Percentiles rank a stretch among this genome's conserved stretches.
Evolutionary conservation across 2,113 vertebrate species (phyloP).

Genomic region (Ramphastos sulfuratus): DNA sequence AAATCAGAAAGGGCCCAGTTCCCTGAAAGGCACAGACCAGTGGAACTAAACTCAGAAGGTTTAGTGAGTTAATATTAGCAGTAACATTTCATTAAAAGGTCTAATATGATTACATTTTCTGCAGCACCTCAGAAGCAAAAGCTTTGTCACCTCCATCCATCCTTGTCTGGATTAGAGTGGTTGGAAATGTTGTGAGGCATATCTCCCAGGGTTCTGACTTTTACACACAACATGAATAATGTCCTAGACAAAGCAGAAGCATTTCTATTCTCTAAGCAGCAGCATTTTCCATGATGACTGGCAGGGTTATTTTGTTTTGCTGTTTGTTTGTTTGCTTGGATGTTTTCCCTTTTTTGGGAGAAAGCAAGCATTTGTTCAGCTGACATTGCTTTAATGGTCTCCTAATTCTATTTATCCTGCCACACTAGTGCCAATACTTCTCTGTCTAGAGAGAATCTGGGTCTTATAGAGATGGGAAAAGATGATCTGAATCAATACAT

Average conservation of each 20-base stretch:
- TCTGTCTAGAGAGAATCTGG: background rate
- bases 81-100: background rate
- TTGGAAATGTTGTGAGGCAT: background rate
- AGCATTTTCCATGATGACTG: background rate
- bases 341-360: background rate
- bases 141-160: background rate
- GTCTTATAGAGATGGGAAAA: background rate
- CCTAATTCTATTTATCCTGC: constrained; percentile 12
- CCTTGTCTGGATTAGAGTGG: background rate
- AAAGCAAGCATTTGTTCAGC: constrained; percentile 5
- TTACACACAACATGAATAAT: background rate
- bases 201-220: background rate
- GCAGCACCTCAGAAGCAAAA: background rate
- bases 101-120: background rate
- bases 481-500: background rate
- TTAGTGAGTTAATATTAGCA: background rate
- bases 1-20: background rate
- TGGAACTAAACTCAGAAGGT: background rate
- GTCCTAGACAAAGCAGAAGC: background rate
- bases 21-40: background rate
- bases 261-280: background rate
- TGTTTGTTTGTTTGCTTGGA: background rate
- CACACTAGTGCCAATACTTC: background rate
- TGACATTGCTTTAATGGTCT: constrained; percentile 18
- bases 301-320: background rate